Percentiles rank a stretch among this genome's conserved stretches.
These are phyloP conservation scores for Eupithecia insigniata DNA, from an alignment of 2,888 invertebrate genomes.

Conservation along the genomic window DNA sequence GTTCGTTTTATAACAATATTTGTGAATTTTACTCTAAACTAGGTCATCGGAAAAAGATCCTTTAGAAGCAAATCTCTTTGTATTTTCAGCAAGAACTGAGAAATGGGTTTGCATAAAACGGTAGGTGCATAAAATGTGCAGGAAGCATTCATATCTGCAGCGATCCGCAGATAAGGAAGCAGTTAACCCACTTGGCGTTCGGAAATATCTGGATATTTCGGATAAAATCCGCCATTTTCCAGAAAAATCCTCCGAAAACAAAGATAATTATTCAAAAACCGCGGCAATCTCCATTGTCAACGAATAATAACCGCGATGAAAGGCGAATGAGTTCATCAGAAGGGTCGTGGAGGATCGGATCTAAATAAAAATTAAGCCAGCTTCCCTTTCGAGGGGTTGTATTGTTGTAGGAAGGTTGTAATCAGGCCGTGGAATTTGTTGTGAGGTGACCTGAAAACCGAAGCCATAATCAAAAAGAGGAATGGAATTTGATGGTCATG, in stretches of 20 bases:
- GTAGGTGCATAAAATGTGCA: conserved; percentile 8
- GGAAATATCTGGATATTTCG: neutral
- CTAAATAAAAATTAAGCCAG: conserved; percentile 4
- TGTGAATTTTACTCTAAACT: neutral
- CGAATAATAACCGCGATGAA: conserved; percentile 40
- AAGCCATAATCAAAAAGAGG: neutral
- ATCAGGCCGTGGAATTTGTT: neutral
- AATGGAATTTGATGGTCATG: neutral
- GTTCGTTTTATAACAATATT: neutral
- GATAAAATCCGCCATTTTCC: neutral
- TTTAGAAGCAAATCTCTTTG: conserved; percentile 1
- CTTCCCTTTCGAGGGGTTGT: conserved; percentile 6
- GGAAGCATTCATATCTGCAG: neutral
- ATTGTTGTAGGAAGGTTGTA: neutral
- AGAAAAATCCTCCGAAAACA: neutral
- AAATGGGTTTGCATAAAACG: conserved; percentile 6
- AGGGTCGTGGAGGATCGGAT: conserved; percentile 27
- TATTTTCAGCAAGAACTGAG: conserved; percentile 2
- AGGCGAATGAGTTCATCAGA: conserved; percentile 39
- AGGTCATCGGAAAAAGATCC: neutral
- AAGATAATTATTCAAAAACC: conserved; percentile 14
- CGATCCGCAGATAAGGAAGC: conserved; percentile 14
- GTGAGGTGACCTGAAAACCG: neutral
- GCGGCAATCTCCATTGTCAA: conserved; percentile 21
- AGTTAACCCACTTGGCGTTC: conserved; percentile 13